Base-by-base conservation (phyloP, 2,888 invertebrate species). In the Danaus chrysippus region DNA sequence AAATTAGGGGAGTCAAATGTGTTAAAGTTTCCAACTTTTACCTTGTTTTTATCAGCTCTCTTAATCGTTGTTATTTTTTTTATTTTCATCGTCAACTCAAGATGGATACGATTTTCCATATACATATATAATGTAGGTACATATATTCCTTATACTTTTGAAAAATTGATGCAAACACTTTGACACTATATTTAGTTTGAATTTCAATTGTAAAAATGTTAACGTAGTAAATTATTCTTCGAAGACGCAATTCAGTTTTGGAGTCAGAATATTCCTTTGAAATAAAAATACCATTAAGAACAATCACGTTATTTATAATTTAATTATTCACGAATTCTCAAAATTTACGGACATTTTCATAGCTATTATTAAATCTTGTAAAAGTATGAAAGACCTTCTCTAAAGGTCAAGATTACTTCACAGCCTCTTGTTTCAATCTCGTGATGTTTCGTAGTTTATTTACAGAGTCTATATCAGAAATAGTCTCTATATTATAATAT, bases 261-360 rank as follows among this genome's bases (percentile, higher is more conserved):
- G 23, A 34, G 23, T 34, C 23, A 34, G 23, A 17, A 49, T 49
- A 49, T 49, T 17, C 49, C 49, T 49, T 49, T 49, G 49, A 49
- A 49, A 49, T 49, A 49, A 49, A 34, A 49, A 49, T 49, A 49
- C 17, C 17, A n/a, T 46, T 15, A 11, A 49, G 49, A 49, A 49
- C 49, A 49, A 10, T 49, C 43, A 43, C 43, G 49, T 17, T 49
- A 49, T 49, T 49, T 49, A 17, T 17, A n/a, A 49, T 49, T 49
- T 17, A 49, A 49, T 49, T 49, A 49, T 49, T 49, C 49, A 17
- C 17, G 17, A 49, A 49, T 49, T 49, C 49, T 49, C 15, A 10
- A 17, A 17, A 17, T 49, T 10, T n/a, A 49, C 17, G 49, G 3
- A 17, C 49, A 17, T n/a, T 46, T 46, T 46, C n/a, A 8, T 13